Evolutionary conservation across 2,888 invertebrate genomes (phyloP).

Genomic region (Ectemnius continuus): DNA sequence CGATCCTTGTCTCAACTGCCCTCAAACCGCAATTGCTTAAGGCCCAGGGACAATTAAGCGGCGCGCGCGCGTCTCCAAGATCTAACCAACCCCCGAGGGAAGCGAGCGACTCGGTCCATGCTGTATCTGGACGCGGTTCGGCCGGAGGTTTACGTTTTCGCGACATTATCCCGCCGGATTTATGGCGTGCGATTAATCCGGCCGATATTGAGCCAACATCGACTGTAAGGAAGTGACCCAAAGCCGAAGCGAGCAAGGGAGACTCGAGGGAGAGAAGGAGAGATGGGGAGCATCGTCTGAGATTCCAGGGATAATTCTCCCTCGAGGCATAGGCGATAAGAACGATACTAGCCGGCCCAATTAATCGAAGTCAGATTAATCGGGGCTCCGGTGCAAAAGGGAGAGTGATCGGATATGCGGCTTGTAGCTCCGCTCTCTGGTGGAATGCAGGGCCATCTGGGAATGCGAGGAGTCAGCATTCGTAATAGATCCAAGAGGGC

Average conservation of each 20-base stretch:
- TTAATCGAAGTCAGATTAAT: no score
- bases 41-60: conserved; percentile 60
- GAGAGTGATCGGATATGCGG: background rate
- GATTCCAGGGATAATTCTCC: no score
- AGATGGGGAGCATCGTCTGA: no score
- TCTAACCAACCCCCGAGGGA: conserved; percentile 20
- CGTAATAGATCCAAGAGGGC: conserved; percentile 39
- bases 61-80: conserved; percentile 45
- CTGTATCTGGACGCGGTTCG: background rate
- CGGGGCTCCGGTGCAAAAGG: no score
- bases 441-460: background rate
- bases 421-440: no score
- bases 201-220: background rate
- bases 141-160: conserved; percentile 10
- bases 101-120: background rate
- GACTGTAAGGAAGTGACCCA: no score
- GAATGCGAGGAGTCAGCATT: conserved; percentile 49
- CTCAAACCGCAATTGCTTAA: conserved; percentile 65
- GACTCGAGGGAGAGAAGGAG: background rate
- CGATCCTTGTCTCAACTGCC: conserved; percentile 63
- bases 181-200: conserved; percentile 1
- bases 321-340: no score
- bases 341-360: no score
- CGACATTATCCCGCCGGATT: conserved; percentile 9
- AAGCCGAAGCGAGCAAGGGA: background rate